Conservation (phyloP, 2,888 invertebrate species). For the Erebia aethiops region DNA sequence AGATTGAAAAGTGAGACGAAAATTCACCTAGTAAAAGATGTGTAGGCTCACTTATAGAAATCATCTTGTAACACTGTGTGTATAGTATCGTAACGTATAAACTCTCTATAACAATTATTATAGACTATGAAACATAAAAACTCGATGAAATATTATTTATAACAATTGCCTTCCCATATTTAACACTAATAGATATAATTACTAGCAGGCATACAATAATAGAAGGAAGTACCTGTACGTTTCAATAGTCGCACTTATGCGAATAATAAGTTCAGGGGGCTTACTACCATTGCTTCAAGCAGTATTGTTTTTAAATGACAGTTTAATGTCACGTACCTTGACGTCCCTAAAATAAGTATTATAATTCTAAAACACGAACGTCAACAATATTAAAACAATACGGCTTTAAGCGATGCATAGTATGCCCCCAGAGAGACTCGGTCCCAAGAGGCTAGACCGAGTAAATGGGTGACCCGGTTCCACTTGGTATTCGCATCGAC, state of each 20-base stretch:
- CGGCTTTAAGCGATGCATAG: no score
- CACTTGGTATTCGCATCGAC: constrained; percentile 34
- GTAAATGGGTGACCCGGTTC: constrained; percentile 40
- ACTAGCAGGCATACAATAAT: not conserved
- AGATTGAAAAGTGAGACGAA: no score
- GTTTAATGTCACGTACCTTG: no score
- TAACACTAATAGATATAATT: not conserved
- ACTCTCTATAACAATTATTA: not conserved
- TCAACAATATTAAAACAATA: no score
- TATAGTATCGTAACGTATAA: not conserved
- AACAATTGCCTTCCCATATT: constrained; percentile 10
- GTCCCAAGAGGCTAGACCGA: constrained; percentile 34
- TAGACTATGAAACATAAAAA: not conserved
- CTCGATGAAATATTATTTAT: not conserved
- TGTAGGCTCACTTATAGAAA: not conserved
- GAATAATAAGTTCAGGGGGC: constrained; percentile 27
- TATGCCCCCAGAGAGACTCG: constrained; percentile 17
- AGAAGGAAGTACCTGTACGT: not conserved
- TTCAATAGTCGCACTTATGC: constrained; percentile 10
- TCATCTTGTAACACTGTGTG: not conserved
- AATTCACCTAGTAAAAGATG: no score
- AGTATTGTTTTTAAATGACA: no score
- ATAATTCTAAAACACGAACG: no score
- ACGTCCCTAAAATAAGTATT: no score
- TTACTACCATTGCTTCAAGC: no score